A percentile compares a stretch with the other conserved stretches of the same genome.
phyloP scores from a whole-genome alignment of 2,113 vertebrate genomes.

The Brachirus orientalis region DNA sequence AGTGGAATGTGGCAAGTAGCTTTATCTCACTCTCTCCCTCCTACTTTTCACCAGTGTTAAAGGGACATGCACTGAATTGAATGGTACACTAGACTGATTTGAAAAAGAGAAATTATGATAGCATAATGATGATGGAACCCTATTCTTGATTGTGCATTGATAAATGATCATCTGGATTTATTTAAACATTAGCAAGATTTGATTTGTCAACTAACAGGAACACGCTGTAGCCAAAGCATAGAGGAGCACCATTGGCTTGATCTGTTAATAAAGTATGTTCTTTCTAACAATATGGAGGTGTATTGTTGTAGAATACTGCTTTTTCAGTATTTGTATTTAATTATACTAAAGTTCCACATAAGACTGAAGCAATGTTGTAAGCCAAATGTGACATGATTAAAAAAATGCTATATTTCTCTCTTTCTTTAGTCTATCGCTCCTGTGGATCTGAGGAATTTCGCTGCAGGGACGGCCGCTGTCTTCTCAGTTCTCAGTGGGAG shows the following conservation, averaged over 20 bases:
- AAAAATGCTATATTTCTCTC: constrained; percentile 18
- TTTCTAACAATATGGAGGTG: too few relatives aligned
- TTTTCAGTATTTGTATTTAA: constrained; percentile 2
- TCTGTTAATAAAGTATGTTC: too few relatives aligned
- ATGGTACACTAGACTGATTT: not conserved
- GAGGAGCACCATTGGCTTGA: too few relatives aligned
- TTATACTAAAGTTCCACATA: not conserved
- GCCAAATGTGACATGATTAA: constrained; percentile 28
- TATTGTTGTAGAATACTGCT: not conserved
- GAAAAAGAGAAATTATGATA: not conserved
- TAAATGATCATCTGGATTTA: too few relatives aligned
- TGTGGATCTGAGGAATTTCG: constrained; percentile 91
- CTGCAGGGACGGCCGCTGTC: constrained; percentile 93
- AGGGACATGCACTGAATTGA: not conserved
- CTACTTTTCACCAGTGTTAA: not conserved
- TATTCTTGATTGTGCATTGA: too few relatives aligned
- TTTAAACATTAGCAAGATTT: too few relatives aligned
- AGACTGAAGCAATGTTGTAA: constrained; percentile 2
- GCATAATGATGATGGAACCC: too few relatives aligned
- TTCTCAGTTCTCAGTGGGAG: constrained; percentile 93
- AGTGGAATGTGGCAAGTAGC: constrained; percentile 90
- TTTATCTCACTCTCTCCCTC: constrained; percentile 19
- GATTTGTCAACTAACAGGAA: too few relatives aligned
- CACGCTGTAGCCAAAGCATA: too few relatives aligned
- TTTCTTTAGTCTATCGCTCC: constrained; percentile 86